Conservation (phyloP, 1,140 invertebrate species). For the Brachionus paranguensis region DNA sequence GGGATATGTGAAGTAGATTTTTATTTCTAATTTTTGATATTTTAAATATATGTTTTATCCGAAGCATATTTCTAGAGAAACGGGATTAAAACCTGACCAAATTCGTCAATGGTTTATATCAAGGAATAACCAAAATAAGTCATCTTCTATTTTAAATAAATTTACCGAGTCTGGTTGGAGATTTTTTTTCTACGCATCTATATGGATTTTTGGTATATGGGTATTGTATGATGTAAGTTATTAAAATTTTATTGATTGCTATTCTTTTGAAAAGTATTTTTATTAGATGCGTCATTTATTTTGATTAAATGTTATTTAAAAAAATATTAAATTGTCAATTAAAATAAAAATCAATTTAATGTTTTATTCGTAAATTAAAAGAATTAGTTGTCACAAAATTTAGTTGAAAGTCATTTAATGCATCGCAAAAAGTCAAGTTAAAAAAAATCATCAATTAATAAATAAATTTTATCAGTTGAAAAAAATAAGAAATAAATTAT, state of each 20-base stretch:
- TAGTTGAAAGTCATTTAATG: too few relatives aligned
- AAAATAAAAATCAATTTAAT: too few relatives aligned
- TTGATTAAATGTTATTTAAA: too few relatives aligned
- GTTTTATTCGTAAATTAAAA: too few relatives aligned
- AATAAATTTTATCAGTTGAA: too few relatives aligned
- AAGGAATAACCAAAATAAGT: neutral
- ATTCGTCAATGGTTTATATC: neutral
- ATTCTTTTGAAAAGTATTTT: too few relatives aligned
- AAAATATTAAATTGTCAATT: too few relatives aligned
- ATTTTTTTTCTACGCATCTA: conserved; percentile 1
- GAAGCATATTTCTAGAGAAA: neutral
- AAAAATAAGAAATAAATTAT: neutral
- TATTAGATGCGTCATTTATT: too few relatives aligned
- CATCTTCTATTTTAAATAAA: neutral
- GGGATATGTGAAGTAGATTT: neutral
- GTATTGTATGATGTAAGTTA: neutral
- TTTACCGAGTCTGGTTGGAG: conserved; percentile 27
- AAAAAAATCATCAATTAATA: neutral
- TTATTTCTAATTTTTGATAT: neutral
- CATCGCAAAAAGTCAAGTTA: too few relatives aligned
- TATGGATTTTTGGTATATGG: neutral
- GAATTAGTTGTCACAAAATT: too few relatives aligned
- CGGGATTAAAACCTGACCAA: neutral
- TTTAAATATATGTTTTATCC: neutral
- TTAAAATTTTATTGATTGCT: too few relatives aligned